Base-by-base conservation (phyloP, 2,888 invertebrate genomes). In the Meteorus cinctellus region DNA sequence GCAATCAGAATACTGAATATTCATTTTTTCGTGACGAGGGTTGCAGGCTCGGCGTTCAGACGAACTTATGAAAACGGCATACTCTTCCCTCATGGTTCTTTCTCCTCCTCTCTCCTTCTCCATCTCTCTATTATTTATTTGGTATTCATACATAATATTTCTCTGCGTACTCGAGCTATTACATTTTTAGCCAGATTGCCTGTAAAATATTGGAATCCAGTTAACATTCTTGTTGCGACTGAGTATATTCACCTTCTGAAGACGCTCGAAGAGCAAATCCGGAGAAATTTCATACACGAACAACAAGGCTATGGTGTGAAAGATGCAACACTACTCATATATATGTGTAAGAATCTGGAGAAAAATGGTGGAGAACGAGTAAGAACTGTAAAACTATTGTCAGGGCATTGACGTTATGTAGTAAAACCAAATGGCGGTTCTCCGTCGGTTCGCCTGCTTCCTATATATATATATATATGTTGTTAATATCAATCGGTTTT, bases 371-470 rank as follows among this genome's bases (percentile, higher is more conserved):
- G 24, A 24, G 24, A 24, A 24, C 24, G 24, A 24, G 24, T 24
- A 24, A 1, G 24, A 24, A 24, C 24, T 0, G 24, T 24, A 24
- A 24, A 24, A 24, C 24, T 1, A 24, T 24, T 24, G 24, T 24
- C 24, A 24, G 24, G 24, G 24, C 24, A 24, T 24, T 24, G 24
- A 24, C 24, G 24, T 24, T 1, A 51, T 66, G 72, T 78, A 78
- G 77, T 84, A 84, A 84, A 80, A 81, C 76, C 80, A 48, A 78
- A 78, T 80, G 80, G 81, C 81, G 78, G 76, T 81, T 77, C 76
- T 75, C 66, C 74, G 63, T 75, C 78, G 80, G 79, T 74, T 75
- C 72, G 77, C 79, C 80, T 70, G 31, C 66, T 66, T 51, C 59
- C 14, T 45, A 36, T 55, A 34, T 59, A 65, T 34, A 67, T 19